A percentile compares a stretch with the other conserved stretches of the same genome.
Conservation (phyloP, 2,113 vertebrate genomes). For the Percina caprodes region DNA sequence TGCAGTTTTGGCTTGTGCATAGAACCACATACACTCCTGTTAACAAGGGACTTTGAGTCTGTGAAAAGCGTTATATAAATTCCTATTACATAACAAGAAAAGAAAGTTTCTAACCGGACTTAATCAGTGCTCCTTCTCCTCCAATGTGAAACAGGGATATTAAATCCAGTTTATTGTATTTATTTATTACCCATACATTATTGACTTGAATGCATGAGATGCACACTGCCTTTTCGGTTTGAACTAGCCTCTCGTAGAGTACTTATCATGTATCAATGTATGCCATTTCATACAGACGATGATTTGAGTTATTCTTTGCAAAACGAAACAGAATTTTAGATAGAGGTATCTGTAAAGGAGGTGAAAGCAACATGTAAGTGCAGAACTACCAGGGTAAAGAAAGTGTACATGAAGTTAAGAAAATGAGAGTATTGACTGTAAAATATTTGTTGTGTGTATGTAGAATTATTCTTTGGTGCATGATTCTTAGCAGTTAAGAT, state of each 20-base stretch:
- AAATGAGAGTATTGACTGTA: neutral
- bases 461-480: neutral
- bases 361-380: too few relatives aligned
- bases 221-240: neutral
- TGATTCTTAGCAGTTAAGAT: constrained; percentile 51
- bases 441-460: neutral
- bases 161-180: neutral
- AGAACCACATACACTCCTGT: constrained; percentile 19
- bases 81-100: neutral
- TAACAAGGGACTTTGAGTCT: neutral
- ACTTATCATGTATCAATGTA: neutral
- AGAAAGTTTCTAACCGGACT: neutral
- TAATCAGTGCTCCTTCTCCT: too few relatives aligned
- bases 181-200: neutral
- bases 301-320: too few relatives aligned
- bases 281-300: neutral
- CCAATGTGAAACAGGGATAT: neutral
- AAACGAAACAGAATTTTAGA: too few relatives aligned
- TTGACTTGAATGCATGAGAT: neutral
- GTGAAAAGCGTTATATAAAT: too few relatives aligned
- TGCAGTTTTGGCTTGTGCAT: constrained; percentile 21
- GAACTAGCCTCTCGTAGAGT: too few relatives aligned
- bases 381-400: too few relatives aligned
- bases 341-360: too few relatives aligned
- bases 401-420: neutral